These are phyloP conservation scores for Acleris laterana DNA, from an alignment of 2,888 invertebrate species.

Conservation along the genomic window DNA sequence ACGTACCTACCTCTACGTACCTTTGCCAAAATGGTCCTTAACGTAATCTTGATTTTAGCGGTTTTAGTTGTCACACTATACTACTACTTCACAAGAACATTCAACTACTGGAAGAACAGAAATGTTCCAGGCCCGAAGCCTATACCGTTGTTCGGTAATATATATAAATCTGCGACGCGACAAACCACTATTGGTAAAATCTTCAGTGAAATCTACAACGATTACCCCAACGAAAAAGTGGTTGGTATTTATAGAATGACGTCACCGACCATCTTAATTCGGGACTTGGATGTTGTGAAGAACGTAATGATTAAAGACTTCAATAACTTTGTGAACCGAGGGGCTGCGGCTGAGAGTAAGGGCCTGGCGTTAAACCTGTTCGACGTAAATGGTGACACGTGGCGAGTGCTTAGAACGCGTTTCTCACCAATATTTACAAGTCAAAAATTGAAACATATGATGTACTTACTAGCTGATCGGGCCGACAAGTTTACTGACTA, in stretches of 20 bases:
- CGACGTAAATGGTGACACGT: constrained; percentile 56
- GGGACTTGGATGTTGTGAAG: constrained; percentile 62
- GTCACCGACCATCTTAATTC: constrained; percentile 46
- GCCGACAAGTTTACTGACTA: too few species aligned
- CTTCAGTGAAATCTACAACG: too few species aligned
- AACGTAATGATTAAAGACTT: constrained; percentile 64
- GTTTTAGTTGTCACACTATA: too few species aligned
- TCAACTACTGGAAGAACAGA: too few species aligned
- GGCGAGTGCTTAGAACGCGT: constrained; percentile 54
- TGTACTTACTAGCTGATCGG: constrained; percentile 53
- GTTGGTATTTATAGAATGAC: constrained; percentile 59
- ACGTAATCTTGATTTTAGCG: too few species aligned
- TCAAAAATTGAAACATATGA: constrained; percentile 64
- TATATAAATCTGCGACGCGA: too few species aligned
- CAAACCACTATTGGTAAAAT: too few species aligned
- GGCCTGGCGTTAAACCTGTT: constrained; percentile 60
- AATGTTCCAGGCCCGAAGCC: too few species aligned
- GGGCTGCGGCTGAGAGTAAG: constrained; percentile 53
- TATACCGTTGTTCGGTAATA: too few species aligned
- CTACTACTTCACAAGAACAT: too few species aligned
- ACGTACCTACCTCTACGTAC: too few species aligned
- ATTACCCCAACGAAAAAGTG: constrained; percentile 52
- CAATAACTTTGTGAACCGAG: constrained; percentile 45
- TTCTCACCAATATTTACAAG: constrained; percentile 63
- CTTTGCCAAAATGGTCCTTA: too few species aligned